Percentiles rank a stretch among this genome's conserved stretches.
Conservation (phyloP, 1,140 invertebrate species). For the Calephelis nemesis region DNA sequence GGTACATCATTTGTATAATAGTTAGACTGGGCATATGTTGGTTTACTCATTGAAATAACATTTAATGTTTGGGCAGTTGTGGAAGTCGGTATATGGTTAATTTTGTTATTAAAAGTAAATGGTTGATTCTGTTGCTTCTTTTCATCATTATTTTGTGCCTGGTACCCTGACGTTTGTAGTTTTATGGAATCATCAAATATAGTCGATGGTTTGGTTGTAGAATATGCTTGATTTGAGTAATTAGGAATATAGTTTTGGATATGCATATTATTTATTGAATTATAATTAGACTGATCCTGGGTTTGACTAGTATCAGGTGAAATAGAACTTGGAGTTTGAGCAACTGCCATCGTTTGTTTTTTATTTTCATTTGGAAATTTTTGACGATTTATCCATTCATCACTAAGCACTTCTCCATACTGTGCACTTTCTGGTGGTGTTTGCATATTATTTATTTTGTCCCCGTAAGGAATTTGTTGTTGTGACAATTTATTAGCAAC, state of each 20-base stretch:
- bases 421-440: background rate
- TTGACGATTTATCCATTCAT: no score
- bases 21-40: background rate
- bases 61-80: background rate
- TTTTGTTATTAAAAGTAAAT: constrained; percentile 19
- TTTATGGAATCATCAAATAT: background rate
- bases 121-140: background rate
- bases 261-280: background rate
- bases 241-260: background rate
- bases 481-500: background rate
- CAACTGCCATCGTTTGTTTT: background rate
- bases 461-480: background rate
- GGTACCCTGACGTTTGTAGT: background rate
- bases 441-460: constrained; percentile 20
- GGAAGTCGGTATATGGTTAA: background rate
- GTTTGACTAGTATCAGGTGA: background rate
- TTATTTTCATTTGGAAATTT: constrained; percentile 1
- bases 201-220: background rate
- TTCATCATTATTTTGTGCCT: background rate
- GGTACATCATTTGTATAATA: background rate
- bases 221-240: background rate
- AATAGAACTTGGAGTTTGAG: background rate
- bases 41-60: background rate
- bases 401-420: no score
- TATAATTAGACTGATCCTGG: background rate